These are phyloP conservation scores for Acanthornis magna DNA, from an alignment of 2,797 vertebrate genomes.

Conservation along the genomic window DNA sequence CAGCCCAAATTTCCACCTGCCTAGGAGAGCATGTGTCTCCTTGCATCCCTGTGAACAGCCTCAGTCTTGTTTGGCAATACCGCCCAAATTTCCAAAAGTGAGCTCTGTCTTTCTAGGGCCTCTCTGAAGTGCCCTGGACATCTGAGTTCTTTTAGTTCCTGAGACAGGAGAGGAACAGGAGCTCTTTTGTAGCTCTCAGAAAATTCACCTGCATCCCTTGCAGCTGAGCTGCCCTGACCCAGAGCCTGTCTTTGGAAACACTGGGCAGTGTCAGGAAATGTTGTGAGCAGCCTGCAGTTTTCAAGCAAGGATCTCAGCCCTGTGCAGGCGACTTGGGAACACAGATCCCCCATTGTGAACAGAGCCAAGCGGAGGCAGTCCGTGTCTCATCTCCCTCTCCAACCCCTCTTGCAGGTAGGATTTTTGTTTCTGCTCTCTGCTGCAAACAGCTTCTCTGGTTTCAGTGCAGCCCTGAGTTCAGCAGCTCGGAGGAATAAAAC, in stretches of 20 bases:
- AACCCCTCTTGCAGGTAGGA: fast-evolving
- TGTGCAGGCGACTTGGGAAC: fast-evolving
- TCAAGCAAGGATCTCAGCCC: background rate
- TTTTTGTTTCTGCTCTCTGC: background rate
- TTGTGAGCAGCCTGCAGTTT: background rate
- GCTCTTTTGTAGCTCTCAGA: background rate
- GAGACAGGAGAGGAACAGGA: background rate
- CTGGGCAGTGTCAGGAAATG: background rate
- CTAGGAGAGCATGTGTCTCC: fast-evolving
- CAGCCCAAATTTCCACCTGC: background rate
- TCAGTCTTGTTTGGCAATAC: background rate
- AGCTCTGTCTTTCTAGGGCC: background rate
- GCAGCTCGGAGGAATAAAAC: background rate
- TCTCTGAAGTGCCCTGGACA: background rate
- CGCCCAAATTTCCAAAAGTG: background rate
- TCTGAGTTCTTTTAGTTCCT: background rate
- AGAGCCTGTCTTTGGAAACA: background rate
- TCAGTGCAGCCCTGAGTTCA: background rate
- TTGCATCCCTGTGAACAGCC: background rate
- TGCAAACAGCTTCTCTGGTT: background rate
- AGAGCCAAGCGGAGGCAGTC: background rate
- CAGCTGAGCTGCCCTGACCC: background rate
- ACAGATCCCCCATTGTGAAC: background rate
- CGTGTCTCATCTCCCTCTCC: background rate
- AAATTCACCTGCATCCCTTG: background rate